Conservation (phyloP, 1,140 invertebrate species). For the Tigriopus japonicus region DNA sequence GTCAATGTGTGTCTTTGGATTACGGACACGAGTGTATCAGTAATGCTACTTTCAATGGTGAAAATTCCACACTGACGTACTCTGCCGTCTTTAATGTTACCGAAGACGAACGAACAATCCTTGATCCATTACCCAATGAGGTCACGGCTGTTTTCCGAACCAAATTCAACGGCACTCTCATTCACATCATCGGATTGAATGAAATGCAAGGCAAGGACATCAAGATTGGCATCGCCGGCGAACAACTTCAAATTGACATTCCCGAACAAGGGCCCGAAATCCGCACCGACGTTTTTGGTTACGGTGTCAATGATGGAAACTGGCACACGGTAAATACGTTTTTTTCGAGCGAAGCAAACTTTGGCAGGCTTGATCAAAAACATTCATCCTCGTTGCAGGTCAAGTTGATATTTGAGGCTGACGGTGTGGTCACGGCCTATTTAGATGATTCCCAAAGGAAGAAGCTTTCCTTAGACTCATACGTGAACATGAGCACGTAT, state of each 20-base stretch:
- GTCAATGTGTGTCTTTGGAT: conserved; percentile 64
- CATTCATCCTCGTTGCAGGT: too few relatives aligned
- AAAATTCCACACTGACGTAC: conserved; percentile 20
- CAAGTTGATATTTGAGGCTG: too few relatives aligned
- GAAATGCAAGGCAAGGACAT: conserved; percentile 2
- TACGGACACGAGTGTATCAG: conserved; percentile 82
- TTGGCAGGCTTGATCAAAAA: too few relatives aligned
- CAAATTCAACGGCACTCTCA: conserved; percentile 17
- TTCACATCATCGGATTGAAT: conserved; percentile 4
- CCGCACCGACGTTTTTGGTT: background rate
- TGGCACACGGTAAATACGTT: conserved; percentile 6
- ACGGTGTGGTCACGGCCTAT: conserved; percentile 2
- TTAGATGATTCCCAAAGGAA: background rate
- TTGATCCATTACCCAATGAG: conserved; percentile 5
- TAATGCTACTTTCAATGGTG: conserved; percentile 62
- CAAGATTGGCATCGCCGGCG: conserved; percentile 12
- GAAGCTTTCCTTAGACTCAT: background rate
- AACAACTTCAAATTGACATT: conserved; percentile 9
- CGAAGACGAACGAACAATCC: background rate
- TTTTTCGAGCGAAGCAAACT: too few relatives aligned
- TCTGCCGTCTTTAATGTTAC: conserved; percentile 14
- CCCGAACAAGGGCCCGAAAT: background rate
- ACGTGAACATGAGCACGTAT: background rate
- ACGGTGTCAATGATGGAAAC: background rate
- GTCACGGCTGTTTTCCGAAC: conserved; percentile 4